These are phyloP conservation scores for Antigone vipio DNA, from an alignment of 2,113 vertebrate species.

Conservation along the genomic window DNA sequence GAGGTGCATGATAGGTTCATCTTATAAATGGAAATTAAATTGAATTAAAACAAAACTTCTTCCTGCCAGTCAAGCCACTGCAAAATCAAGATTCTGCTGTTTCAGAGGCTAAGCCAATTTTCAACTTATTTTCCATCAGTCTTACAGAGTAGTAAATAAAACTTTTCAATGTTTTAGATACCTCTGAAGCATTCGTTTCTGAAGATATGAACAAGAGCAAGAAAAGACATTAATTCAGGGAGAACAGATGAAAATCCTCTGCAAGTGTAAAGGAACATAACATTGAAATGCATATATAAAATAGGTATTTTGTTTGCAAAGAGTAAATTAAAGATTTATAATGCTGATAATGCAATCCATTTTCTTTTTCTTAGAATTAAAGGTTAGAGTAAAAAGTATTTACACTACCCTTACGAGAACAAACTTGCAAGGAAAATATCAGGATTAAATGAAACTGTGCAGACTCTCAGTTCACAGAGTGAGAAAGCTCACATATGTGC, in stretches of 20 bases:
- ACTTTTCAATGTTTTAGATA: not conserved
- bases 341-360: not conserved
- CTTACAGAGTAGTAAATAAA: conserved; percentile 20
- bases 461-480: not conserved
- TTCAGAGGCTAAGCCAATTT: conserved; percentile 27
- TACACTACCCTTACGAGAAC: not conserved
- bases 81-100: conserved; percentile 42
- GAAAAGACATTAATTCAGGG: not conserved
- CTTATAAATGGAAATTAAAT: conserved; percentile 70
- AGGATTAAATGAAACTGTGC: not conserved
- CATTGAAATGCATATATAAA: not conserved
- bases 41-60: conserved; percentile 64
- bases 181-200: not conserved
- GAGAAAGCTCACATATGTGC: not conserved
- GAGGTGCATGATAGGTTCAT: conserved; percentile 52
- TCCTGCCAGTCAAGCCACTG: conserved; percentile 43
- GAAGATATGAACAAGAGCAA: not conserved
- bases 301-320: not conserved
- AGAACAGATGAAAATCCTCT: not conserved
- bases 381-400: not conserved
- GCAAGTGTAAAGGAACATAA: not conserved
- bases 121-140: conserved; percentile 25
- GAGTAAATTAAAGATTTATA: not conserved
- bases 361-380: not conserved
- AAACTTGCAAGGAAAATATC: not conserved